Evolutionary conservation across 2,888 invertebrate species (phyloP), one percentile per base, ranked within the genome.

Genomic region (Chalcosyrphus nemorum): DNA sequence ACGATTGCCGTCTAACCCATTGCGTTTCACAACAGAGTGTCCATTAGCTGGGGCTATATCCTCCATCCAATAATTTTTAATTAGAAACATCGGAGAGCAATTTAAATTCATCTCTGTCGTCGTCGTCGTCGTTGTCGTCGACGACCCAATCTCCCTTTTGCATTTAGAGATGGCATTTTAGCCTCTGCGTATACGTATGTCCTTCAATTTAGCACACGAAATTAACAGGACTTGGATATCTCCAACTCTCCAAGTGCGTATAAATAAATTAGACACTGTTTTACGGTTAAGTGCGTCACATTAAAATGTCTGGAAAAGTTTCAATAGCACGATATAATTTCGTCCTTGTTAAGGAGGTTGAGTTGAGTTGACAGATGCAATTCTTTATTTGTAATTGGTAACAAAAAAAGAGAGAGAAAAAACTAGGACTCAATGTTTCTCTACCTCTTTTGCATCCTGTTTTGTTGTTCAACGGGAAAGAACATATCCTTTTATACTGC

Each of bases 41-140:
- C 54, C 78, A 24, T 47, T 15, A 32, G 21, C 11, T 15, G 32
- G 9, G 4, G 52, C 11, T 63, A 1, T 76, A 27, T 41, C 17
- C 52, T 50, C 59, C 7, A 13, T 70, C 38, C 29, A 77, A 82
- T 72, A 71, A 77, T 82, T 82, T 82, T 72, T 82, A 82, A 82
- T 82, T 82, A 82, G 66, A 72, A 77, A 15, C 71, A 76, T 76
- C 71, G 59, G 81, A 71, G 81, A 66, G 81, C 52, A 71, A 77
- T 77, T 82, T 82, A 82, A 82, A 82, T 82, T 82, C 81, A 82
- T 82, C 68, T 68, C 41, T 50, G 56, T 38, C 59, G 29, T 66
- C 50, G 50, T 11, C n/a, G n/a, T 32, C 29, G n/a, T n/a, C n/a
- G n/a, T n/a, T n/a, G n/a, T n/a, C n/a, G 15, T 17, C 4, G 29